Evolutionary conservation across 1,140 invertebrate genomes (phyloP).

Genomic region (Drosophila ogumai): DNA sequence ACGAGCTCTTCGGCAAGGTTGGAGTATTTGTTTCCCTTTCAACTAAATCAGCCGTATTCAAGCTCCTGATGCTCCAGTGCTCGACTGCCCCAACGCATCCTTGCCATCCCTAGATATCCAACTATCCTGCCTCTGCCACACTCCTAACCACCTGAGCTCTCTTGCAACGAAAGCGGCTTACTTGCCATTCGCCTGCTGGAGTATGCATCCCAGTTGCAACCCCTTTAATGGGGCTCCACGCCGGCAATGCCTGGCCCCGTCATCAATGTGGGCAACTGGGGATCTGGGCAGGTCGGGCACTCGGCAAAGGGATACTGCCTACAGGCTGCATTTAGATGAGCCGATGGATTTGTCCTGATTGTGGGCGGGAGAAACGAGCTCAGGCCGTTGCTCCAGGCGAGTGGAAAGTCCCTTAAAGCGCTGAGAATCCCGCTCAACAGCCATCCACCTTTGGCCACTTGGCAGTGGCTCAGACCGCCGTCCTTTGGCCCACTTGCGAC

Average conservation of each 20-base stretch:
- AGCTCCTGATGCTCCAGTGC: slow-evolving; percentile 51
- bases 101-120: slow-evolving; percentile 3
- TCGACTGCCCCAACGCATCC: slow-evolving; percentile 24
- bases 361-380: neutral
- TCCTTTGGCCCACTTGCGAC: slow-evolving; percentile 25
- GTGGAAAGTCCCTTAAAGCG: slow-evolving; percentile 20
- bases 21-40: slow-evolving; percentile 70
- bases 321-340: slow-evolving; percentile 48
- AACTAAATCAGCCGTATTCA: slow-evolving; percentile 73
- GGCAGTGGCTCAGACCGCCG: slow-evolving; percentile 10
- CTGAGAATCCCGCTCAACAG: slow-evolving; percentile 22
- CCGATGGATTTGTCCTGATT: slow-evolving; percentile 46
- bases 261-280: slow-evolving; percentile 54
- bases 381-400: neutral
- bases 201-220: slow-evolving; percentile 56
- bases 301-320: slow-evolving; percentile 10
- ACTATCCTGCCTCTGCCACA: neutral
- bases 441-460: slow-evolving; percentile 35
- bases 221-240: slow-evolving; percentile 42
- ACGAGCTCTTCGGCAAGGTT: slow-evolving; percentile 1
- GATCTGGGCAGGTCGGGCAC: slow-evolving; percentile 10
- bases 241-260: slow-evolving; percentile 29
- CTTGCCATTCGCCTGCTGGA: slow-evolving; percentile 37
- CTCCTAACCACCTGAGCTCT: slow-evolving; percentile 1
- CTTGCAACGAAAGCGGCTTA: slow-evolving; percentile 59